Evolutionary conservation across 2,888 invertebrate species (phyloP).

Genomic region (Polia nebulosa): DNA sequence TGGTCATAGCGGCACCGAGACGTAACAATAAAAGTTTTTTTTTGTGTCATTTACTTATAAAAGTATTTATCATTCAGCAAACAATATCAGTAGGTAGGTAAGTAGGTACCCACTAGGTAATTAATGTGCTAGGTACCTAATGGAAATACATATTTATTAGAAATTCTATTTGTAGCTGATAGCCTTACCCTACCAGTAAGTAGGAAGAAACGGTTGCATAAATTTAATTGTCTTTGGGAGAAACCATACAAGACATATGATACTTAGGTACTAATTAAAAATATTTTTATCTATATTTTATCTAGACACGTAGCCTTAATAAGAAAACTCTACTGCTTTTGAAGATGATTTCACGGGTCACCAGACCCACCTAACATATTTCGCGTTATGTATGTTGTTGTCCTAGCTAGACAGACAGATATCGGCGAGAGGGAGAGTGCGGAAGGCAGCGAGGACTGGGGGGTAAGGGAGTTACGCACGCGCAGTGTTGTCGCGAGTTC

Average conservation of each 20-base stretch:
- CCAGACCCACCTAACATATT: constrained; percentile 75
- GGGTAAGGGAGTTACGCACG: constrained; percentile 81
- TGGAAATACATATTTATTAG: neutral
- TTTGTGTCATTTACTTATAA: too few species aligned
- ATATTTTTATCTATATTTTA: neutral
- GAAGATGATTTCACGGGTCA: constrained; percentile 53
- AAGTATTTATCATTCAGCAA: neutral
- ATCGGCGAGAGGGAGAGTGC: constrained; percentile 77
- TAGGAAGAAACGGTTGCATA: too few species aligned
- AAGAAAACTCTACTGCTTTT: constrained; percentile 3
- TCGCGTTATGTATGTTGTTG: constrained; percentile 81
- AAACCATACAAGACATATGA: too few species aligned
- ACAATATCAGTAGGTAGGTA: too few species aligned
- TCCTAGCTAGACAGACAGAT: constrained; percentile 80
- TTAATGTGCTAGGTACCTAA: neutral
- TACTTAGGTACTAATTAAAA: too few species aligned
- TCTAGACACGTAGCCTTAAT: neutral
- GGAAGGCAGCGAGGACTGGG: constrained; percentile 77
- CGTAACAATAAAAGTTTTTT: too few species aligned
- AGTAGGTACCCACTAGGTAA: too few species aligned
- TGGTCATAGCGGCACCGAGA: too few species aligned
- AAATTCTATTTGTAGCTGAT: neutral
- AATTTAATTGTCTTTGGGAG: too few species aligned
- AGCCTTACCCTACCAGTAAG: neutral
- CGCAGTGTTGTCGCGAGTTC: constrained; percentile 87